Conservation (phyloP, 2,113 vertebrate genomes). For the Camelus bactrianus region DNA sequence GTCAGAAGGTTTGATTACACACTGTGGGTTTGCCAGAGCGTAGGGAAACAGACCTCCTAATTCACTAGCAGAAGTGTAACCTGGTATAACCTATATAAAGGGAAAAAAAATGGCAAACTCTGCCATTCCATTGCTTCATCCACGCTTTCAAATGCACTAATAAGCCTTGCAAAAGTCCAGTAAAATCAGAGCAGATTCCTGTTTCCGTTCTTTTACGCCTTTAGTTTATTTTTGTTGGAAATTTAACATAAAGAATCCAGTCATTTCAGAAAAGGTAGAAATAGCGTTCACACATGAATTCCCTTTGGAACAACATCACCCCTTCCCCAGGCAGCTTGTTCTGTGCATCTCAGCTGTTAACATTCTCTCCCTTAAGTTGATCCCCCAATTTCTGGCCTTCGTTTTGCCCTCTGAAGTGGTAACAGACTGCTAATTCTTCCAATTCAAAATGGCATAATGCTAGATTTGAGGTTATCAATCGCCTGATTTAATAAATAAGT, state of each 20-base stretch:
- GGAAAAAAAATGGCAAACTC: not conserved
- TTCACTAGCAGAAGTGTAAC: not conserved
- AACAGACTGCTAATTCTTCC: not conserved
- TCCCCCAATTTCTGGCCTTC: not conserved
- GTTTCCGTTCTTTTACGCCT: not conserved
- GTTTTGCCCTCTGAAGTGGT: not conserved
- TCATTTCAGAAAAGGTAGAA: not conserved
- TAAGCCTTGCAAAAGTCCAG: not conserved
- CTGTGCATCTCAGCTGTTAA: not conserved
- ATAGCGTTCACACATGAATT: not conserved
- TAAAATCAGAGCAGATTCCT: not conserved
- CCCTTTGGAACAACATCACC: not conserved
- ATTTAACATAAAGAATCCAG: not conserved
- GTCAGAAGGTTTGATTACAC: not conserved
- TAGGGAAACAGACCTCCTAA: not conserved
- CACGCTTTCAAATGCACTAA: not conserved
- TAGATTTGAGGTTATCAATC: not conserved
- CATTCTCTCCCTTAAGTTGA: not conserved
- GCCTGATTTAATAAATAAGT: not conserved
- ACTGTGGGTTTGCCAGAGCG: not conserved
- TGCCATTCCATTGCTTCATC: not conserved
- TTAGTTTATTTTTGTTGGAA: constrained; percentile 24
- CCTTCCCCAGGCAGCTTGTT: not conserved
- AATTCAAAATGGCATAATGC: not conserved
- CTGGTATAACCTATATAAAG: not conserved